Evolutionary conservation across 2,888 invertebrate species (phyloP), one percentile per base, ranked within the genome.

Genomic region (Cenopis cana): DNA sequence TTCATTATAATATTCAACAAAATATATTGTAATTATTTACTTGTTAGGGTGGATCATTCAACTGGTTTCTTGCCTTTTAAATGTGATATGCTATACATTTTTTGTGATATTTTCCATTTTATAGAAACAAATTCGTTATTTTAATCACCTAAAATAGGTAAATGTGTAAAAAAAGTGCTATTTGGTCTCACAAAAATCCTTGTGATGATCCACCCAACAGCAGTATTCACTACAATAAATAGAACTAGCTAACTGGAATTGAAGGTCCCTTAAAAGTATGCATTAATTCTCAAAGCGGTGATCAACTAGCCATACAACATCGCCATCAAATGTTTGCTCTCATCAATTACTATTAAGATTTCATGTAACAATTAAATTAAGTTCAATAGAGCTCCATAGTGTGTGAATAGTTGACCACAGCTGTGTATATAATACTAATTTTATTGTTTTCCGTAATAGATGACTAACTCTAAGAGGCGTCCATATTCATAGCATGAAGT

Each of bases 181-280:
- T 89, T 93, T 93, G 93, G 93, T 93, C 93, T 83, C 78, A 87
- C 86, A 89, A 89, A 89, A 89, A 87, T 83, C 85, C 78, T 79
- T 81, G 79, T 77, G 80, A 83, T 86, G 90, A 90, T 90, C 88
- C 91, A 89, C 85, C 90, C 87, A 87, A 87, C 73, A 84, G 88
- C 83, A 85, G 87, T 88, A 87, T 87, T 86, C 78, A 88, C 91
- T 93, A 93, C 91, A 91, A 90, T 91, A 91, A 89, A 90, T 92
- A 91, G 89, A 91, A 89, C 91, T 92, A 93, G 87, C 92, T 93
- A 93, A 92, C 85, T 92, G 93, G 93, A 93, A 93, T 92, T 93
- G 87, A 91, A 93, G 93, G 93, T 93, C 93, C 93, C 93, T 93
- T 93, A 93, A 89, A 92, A 93, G 91, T 93, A 93, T 90, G 88